Evolutionary conservation across 2,888 invertebrate species (phyloP).

Genomic region (Drosophila cognata): DNA sequence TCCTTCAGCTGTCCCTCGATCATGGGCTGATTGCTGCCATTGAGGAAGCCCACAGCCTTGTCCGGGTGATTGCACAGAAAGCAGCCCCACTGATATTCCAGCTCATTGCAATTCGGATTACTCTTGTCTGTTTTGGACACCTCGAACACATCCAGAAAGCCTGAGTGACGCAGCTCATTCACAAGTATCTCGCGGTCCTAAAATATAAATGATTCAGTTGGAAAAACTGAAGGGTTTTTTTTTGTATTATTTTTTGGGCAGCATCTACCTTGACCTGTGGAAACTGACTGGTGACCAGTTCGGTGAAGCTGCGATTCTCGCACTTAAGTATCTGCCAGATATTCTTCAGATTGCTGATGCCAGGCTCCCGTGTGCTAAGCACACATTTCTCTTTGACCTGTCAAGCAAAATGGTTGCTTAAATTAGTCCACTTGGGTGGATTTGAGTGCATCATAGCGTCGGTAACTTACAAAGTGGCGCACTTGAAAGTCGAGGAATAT

Average conservation of each 20-base stretch:
- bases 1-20: conserved; percentile 96
- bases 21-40: conserved; percentile 92
- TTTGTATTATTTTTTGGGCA: neutral
- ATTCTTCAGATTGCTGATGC: conserved; percentile 93
- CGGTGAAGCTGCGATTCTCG: conserved; percentile 94
- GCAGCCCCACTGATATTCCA: conserved; percentile 91
- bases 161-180: conserved; percentile 93
- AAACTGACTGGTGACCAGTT: conserved; percentile 97
- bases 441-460: neutral
- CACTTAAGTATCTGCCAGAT: conserved; percentile 98
- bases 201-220: conserved; percentile 41
- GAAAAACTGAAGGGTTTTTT: neutral
- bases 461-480: conserved; percentile 82
- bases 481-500: conserved; percentile 97
- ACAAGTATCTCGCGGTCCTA: conserved; percentile 94
- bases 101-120: conserved; percentile 85
- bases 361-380: conserved; percentile 91
- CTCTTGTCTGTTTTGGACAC: conserved; percentile 86
- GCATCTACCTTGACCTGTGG: conserved; percentile 91
- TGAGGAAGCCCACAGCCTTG: conserved; percentile 92
- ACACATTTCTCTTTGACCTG: conserved; percentile 91
- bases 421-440: neutral
- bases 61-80: conserved; percentile 97
- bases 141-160: conserved; percentile 97
- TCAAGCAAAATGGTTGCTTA: neutral